Percentiles rank a stretch among this genome's conserved stretches.
These are phyloP conservation scores for Ennomos quercinarius DNA, from an alignment of 2,888 invertebrate species.

Conservation along the genomic window DNA sequence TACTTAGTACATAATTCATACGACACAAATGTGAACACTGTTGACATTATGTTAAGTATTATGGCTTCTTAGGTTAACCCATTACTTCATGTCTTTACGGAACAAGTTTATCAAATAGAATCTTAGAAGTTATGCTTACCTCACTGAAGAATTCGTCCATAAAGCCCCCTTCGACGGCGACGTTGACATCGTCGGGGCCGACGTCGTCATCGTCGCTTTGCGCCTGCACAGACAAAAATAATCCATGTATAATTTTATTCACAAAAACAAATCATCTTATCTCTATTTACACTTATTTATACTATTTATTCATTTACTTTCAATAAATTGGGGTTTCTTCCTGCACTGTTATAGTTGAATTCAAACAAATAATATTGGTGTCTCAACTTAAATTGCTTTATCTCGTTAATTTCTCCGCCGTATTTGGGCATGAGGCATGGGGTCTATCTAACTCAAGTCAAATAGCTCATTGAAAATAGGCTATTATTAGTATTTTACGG, in stretches of 20 bases:
- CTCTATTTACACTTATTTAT: constrained; percentile 4
- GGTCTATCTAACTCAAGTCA: too few relatives aligned
- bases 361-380: constrained; percentile 2
- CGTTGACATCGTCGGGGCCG: constrained; percentile 97
- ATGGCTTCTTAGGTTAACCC: too few relatives aligned
- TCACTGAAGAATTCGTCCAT: constrained; percentile 99
- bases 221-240: constrained; percentile 87
- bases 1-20: too few relatives aligned
- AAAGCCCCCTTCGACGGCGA: constrained; percentile 97
- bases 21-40: too few relatives aligned
- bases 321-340: constrained; percentile 9
- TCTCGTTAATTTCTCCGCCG: too few relatives aligned
- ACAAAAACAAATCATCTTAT: constrained; percentile 19
- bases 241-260: constrained; percentile 15
- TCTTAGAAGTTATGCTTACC: constrained; percentile 84
- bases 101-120: too few relatives aligned
- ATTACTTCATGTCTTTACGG: too few relatives aligned
- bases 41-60: too few relatives aligned
- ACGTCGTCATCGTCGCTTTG: constrained; percentile 99
- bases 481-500: too few relatives aligned
- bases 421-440: too few relatives aligned
- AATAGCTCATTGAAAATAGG: too few relatives aligned
- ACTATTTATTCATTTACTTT: constrained; percentile 12
- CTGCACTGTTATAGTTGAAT: constrained; percentile 8
- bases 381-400: neutral